Percentiles rank a stretch among this genome's conserved stretches.
Conservation (phyloP, 2,113 vertebrate species). For the Prinia subflava region DNA sequence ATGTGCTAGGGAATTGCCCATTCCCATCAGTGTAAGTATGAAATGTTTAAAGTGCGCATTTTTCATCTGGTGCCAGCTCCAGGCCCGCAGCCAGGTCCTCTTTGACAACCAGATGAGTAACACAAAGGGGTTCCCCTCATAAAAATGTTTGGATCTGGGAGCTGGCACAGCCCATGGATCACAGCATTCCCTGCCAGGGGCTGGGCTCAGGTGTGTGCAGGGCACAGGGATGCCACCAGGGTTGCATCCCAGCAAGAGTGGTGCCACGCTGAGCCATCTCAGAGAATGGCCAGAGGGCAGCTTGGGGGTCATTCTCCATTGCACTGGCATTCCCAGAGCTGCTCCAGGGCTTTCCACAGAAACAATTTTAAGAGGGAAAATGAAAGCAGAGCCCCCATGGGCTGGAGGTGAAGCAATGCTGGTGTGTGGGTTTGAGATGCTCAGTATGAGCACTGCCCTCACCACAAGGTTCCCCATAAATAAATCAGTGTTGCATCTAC, state of each 20-base stretch:
- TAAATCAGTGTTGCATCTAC: neutral
- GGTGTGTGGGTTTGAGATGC: neutral
- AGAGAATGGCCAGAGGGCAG: neutral
- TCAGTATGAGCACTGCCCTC: rapidly evolving
- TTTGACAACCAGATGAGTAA: conserved; percentile 72
- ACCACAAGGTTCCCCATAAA: neutral
- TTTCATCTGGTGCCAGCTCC: conserved; percentile 59
- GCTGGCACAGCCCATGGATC: conserved; percentile 8
- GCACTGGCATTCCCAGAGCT: neutral
- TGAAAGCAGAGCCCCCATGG: neutral
- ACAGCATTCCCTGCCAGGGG: neutral
- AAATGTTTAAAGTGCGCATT: conserved; percentile 51
- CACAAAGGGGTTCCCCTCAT: conserved; percentile 52
- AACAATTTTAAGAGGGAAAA: neutral
- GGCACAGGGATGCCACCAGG: neutral
- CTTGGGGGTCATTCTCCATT: neutral
- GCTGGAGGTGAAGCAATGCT: neutral
- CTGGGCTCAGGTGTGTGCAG: neutral
- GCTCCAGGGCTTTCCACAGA: neutral
- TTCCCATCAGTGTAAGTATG: conserved; percentile 25
- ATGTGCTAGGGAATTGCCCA: conserved; percentile 14
- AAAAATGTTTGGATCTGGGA: conserved; percentile 19
- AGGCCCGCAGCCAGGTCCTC: conserved; percentile 37
- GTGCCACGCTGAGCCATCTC: neutral
- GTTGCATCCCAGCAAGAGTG: neutral